These are phyloP conservation scores for Lycophotia porphyrea DNA, from an alignment of 2,888 invertebrate genomes.

Conservation along the genomic window DNA sequence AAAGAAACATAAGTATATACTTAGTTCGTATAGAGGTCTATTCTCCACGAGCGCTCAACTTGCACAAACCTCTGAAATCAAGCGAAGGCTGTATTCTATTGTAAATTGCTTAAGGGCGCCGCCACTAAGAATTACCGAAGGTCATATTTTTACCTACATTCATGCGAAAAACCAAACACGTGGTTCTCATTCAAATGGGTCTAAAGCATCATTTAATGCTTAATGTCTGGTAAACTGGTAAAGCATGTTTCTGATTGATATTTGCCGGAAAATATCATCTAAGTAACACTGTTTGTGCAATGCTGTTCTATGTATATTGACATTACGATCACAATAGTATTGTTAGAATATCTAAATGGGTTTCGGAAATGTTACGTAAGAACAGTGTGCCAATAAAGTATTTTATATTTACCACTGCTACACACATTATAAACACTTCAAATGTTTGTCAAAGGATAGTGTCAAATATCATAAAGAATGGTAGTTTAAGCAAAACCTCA, in stretches of 20 bases:
- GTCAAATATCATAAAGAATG: not conserved
- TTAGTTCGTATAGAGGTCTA: constrained; percentile 67
- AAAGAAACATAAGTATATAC: constrained; percentile 1
- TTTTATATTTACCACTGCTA: not conserved
- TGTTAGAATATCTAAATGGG: constrained; percentile 37
- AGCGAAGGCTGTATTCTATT: constrained; percentile 75
- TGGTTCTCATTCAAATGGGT: constrained; percentile 20
- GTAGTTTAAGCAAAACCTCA: not conserved
- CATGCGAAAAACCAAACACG: constrained; percentile 32
- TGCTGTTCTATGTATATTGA: constrained; percentile 8
- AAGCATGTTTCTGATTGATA: not conserved
- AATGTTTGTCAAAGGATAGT: not conserved
- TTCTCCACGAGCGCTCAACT: constrained; percentile 73
- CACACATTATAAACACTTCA: not conserved
- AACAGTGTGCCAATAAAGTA: not conserved
- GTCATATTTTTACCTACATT: constrained; percentile 55
- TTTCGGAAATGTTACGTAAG: constrained; percentile 25
- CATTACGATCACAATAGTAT: constrained; percentile 38
- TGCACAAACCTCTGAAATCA: constrained; percentile 77
- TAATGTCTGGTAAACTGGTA: not conserved
- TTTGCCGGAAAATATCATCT: not conserved
- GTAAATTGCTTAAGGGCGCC: constrained; percentile 70
- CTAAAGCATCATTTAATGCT: constrained; percentile 6
- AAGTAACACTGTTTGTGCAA: constrained; percentile 17
- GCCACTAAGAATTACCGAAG: constrained; percentile 64